Conservation (phyloP, 2,888 invertebrate species). For the Cacoxenus indagator region DNA sequence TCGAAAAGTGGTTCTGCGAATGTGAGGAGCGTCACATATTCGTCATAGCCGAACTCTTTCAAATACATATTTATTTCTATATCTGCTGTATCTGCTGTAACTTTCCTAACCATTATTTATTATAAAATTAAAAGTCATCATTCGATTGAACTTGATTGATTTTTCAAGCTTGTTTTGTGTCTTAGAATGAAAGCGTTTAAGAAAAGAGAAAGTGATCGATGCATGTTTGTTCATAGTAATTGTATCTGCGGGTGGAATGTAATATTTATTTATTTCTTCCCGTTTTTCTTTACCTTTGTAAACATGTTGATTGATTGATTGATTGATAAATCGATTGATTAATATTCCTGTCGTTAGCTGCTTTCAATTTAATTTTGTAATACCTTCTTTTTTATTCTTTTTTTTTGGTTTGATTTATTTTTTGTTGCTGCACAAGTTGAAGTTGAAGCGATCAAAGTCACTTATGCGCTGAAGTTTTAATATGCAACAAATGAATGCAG, state of each 20-base stretch:
- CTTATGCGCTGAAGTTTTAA: background rate
- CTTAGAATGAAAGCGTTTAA: background rate
- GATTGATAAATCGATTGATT: background rate
- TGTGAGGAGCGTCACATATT: too few species aligned
- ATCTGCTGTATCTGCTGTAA: too few species aligned
- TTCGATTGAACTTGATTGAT: background rate
- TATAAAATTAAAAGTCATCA: too few species aligned
- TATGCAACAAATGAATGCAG: slow-evolving; percentile 1
- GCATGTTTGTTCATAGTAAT: background rate
- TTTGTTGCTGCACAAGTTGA: background rate
- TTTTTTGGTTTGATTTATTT: background rate
- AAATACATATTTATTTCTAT: too few species aligned
- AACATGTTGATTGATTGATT: background rate
- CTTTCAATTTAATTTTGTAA: too few species aligned
- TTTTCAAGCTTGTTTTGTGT: too few species aligned
- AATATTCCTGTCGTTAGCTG: background rate
- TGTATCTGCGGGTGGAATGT: background rate
- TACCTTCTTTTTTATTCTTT: background rate
- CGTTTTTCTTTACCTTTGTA: background rate
- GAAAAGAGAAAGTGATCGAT: background rate
- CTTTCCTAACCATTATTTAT: too few species aligned
- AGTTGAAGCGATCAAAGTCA: slow-evolving; percentile 9
- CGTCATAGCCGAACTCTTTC: too few species aligned
- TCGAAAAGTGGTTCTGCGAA: too few species aligned
- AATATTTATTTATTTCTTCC: background rate